Conservation (phyloP, 2,888 invertebrate genomes). For the Parthenolecanium corni region DNA sequence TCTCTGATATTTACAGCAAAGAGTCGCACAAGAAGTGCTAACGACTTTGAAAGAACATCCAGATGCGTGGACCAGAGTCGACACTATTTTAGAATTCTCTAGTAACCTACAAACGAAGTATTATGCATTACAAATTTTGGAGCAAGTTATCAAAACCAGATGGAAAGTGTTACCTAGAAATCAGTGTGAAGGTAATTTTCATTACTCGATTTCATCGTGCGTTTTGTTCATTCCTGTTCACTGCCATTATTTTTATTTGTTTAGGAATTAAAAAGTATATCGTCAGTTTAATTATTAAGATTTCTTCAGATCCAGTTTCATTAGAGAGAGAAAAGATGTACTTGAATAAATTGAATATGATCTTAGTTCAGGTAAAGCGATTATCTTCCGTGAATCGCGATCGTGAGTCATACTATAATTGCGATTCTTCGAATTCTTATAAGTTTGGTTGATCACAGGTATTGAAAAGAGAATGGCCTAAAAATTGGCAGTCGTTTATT, state of each 20-base stretch:
- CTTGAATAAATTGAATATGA: conserved; percentile 96
- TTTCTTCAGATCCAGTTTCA: conserved; percentile 78
- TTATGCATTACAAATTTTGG: conserved; percentile 96
- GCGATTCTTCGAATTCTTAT: not conserved
- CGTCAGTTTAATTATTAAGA: conserved; percentile 95
- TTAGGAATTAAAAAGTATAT: conserved; percentile 98
- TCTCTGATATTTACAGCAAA: conserved; percentile 49
- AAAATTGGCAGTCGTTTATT: conserved; percentile 98
- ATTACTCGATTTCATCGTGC: not conserved
- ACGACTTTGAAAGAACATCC: conserved; percentile 95
- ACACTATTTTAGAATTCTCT: conserved; percentile 95
- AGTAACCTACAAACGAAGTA: conserved; percentile 96
- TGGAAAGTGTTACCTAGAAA: conserved; percentile 98
- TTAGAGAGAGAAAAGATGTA: conserved; percentile 92
- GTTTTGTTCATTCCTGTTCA: not conserved
- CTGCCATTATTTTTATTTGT: not conserved
- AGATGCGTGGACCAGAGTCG: conserved; percentile 97
- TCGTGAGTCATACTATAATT: not conserved
- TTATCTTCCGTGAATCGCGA: not conserved
- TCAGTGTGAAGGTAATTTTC: conserved; percentile 69
- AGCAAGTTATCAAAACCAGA: conserved; percentile 95
- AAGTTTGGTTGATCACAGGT: conserved; percentile 47
- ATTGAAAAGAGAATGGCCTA: conserved; percentile 98
- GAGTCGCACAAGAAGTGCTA: conserved; percentile 86
- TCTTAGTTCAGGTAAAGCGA: conserved; percentile 65